These are phyloP conservation scores for Nestor notabilis DNA, from an alignment of 2,113 vertebrate genomes.

Conservation along the genomic window DNA sequence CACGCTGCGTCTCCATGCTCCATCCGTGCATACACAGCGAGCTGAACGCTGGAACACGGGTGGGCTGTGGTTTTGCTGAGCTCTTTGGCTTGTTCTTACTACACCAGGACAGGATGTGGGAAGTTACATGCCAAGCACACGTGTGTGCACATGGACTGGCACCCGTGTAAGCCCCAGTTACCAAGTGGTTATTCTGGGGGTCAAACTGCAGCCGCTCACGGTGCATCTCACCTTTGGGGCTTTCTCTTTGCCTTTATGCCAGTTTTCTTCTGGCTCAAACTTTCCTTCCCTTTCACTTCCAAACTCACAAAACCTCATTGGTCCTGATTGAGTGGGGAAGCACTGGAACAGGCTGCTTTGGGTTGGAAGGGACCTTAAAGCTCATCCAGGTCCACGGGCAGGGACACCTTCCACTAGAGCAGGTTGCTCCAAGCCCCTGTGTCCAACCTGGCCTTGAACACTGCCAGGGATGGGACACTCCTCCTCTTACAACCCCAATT, in stretches of 20 bases:
- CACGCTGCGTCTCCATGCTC: not conserved
- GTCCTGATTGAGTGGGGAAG: not conserved
- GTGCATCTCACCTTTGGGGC: not conserved
- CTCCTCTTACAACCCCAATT: fast-evolving
- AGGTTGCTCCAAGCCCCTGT: not conserved
- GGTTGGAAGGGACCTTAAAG: not conserved
- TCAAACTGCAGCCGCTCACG: not conserved
- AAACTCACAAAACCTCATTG: not conserved
- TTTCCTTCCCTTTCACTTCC: not conserved
- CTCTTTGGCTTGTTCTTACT: not conserved
- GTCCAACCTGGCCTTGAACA: not conserved
- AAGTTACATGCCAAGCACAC: not conserved
- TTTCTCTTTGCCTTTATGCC: not conserved
- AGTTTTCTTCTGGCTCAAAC: not conserved
- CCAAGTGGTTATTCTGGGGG: not conserved
- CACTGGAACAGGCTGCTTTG: not conserved
- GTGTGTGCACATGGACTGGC: not conserved
- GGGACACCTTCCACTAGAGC: not conserved
- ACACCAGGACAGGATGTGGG: not conserved
- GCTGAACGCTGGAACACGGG: not conserved
- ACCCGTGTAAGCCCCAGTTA: fast-evolving
- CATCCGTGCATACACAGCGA: not conserved
- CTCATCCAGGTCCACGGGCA: not conserved
- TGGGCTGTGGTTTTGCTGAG: not conserved
- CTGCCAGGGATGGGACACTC: not conserved